Conservation (phyloP, 1,140 invertebrate genomes). For the Holcopasites calliopsidis region DNA sequence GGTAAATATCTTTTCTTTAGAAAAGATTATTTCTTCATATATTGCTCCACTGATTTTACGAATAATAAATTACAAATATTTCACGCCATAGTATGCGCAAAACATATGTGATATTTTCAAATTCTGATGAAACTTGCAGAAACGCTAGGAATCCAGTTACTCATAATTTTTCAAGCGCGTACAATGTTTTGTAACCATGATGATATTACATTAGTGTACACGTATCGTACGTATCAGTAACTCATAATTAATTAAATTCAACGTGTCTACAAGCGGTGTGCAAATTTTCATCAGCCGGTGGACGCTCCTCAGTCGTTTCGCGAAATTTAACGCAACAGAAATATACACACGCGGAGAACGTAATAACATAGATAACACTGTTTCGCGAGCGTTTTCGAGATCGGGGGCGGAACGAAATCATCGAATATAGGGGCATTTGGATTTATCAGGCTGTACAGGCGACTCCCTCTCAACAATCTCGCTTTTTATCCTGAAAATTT, state of each 20-base stretch:
- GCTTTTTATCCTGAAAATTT: slow-evolving; percentile 48
- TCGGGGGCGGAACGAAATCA: background rate
- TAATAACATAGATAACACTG: background rate
- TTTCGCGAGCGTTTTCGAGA: background rate
- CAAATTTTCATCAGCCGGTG: background rate
- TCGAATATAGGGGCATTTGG: background rate
- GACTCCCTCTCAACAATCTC: slow-evolving; percentile 14
- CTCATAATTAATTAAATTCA: slow-evolving; percentile 3
- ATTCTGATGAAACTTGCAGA: background rate
- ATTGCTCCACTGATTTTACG: too few relatives aligned
- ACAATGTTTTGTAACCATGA: background rate
- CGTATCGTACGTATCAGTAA: background rate
- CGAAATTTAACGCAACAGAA: background rate
- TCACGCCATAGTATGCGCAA: too few relatives aligned
- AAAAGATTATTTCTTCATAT: too few relatives aligned
- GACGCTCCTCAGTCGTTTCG: background rate
- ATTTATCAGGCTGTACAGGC: slow-evolving; percentile 4
- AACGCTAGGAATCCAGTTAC: background rate
- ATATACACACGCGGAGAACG: background rate
- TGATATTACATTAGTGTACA: background rate
- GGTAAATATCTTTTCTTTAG: too few relatives aligned
- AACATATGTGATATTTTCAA: too few relatives aligned
- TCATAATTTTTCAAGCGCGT: background rate
- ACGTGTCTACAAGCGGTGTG: background rate
- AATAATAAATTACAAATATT: too few relatives aligned